phyloP scores from a whole-genome alignment of 2,888 invertebrate species.

The Opisthograptis luteolata region DNA sequence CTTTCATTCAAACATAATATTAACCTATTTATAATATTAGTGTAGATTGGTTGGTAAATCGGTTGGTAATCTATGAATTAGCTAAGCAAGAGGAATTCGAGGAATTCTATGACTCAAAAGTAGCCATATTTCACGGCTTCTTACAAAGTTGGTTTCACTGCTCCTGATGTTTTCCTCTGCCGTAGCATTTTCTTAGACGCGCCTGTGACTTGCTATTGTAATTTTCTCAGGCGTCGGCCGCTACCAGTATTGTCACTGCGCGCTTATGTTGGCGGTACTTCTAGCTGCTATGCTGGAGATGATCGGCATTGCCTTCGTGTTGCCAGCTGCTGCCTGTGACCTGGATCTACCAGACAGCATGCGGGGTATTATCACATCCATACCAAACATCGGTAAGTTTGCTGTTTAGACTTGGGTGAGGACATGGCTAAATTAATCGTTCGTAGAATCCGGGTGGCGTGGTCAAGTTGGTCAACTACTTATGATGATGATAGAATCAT shows the following conservation, averaged over 20 bases:
- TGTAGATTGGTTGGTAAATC: too few relatives aligned
- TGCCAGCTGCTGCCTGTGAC: conserved; percentile 89
- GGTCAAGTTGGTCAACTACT: too few relatives aligned
- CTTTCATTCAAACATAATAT: too few relatives aligned
- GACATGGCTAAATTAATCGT: too few relatives aligned
- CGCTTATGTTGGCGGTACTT: conserved; percentile 61
- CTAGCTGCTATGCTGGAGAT: conserved; percentile 66
- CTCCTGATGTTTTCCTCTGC: neutral
- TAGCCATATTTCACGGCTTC: too few relatives aligned
- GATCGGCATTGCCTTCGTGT: conserved; percentile 86
- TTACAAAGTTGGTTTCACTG: too few relatives aligned
- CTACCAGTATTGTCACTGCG: conserved; percentile 66
- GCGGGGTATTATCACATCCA: conserved; percentile 87
- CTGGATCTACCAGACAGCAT: conserved; percentile 84
- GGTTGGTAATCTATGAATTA: too few relatives aligned
- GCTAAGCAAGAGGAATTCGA: too few relatives aligned
- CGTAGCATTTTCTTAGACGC: neutral
- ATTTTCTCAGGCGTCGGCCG: conserved; percentile 60
- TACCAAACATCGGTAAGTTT: conserved; percentile 85
- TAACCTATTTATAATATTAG: too few relatives aligned
- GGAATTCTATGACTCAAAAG: too few relatives aligned
- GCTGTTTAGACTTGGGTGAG: neutral
- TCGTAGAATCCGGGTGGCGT: too few relatives aligned
- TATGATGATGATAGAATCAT: too few relatives aligned
- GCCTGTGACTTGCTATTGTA: conserved; percentile 4